Evolutionary conservation across 2,113 vertebrate species (phyloP).

Genomic region (Cichladusa arquata): DNA sequence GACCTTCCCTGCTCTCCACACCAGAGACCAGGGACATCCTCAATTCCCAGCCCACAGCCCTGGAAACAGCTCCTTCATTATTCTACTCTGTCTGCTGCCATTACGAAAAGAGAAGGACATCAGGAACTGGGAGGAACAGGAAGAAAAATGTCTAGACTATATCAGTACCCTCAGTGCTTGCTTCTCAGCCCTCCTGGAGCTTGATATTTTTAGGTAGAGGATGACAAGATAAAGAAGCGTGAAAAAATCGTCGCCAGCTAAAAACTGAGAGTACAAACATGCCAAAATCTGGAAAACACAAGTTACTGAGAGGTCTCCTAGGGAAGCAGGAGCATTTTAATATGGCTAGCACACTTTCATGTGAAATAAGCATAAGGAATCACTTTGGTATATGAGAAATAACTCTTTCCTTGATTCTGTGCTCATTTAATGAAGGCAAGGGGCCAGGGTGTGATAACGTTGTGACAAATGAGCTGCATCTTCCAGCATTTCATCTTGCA

Average conservation of each 20-base stretch:
- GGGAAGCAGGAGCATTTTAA: constrained; percentile 24
- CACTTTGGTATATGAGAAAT: not conserved
- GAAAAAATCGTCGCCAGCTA: not conserved
- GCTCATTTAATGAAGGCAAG: constrained; percentile 29
- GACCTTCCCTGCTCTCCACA: not conserved
- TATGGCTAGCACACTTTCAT: not conserved
- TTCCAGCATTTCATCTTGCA: not conserved
- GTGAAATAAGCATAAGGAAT: constrained; percentile 9
- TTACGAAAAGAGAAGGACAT: not conserved
- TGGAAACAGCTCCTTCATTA: not conserved
- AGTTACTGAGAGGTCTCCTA: not conserved
- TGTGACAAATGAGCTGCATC: constrained; percentile 12
- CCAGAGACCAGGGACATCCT: not conserved
- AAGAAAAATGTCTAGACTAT: not conserved
- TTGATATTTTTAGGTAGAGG: constrained; percentile 45
- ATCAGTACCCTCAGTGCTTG: not conserved
- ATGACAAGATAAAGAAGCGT: constrained; percentile 45
- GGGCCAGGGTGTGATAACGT: not conserved
- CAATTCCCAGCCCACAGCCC: not conserved
- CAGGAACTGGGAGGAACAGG: not conserved
- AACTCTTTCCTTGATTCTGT: constrained; percentile 24
- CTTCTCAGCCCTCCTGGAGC: not conserved
- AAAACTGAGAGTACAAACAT: constrained; percentile 41
- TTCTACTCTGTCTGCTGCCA: not conserved
- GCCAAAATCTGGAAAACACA: constrained; percentile 33